Base-by-base conservation (phyloP, 2,113 vertebrate genomes). In the Sinocyclocheilus grahami region DNA sequence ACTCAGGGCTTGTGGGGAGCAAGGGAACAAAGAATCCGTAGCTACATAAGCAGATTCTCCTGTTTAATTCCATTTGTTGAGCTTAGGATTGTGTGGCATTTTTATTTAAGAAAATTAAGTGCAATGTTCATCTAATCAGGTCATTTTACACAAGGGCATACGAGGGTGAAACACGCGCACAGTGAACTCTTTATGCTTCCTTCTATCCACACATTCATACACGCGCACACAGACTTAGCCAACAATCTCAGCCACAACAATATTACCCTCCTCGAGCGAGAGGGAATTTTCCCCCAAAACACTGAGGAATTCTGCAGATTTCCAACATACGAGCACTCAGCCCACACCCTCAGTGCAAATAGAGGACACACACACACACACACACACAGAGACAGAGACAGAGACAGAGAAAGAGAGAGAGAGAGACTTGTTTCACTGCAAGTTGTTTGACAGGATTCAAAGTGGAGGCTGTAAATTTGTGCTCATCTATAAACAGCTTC, bases 231-330 rank as follows among this genome's bases (percentile, higher is more conserved):
- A 67, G 11, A 82, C 60, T 83, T 78, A 72, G 86, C 76, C 58
- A 51, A 76, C 42, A 18, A 67, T 83, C 78, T 82, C 27, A 24
- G 53, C 72, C 86, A 79, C 78, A 85, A 87, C 88, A 90, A 87
- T 82, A 89, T 78, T 87, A 85, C 87, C 87, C 86, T 89, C 87
- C 51, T 87, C 89, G 88, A 92, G 86, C 46, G 69, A 90, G 76
- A 63, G 91, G 92, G 91, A 94, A 94, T 94, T 92, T 92, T 87
- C 85, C 87, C 67, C 89, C 87, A 92, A 94, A 94, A 94, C 93
- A 92, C 87, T 80, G 90, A 24, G 91, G 93, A 94, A 93, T 95
- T 93, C 91, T 87, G 83, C 90, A 78, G 90, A 93, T 87, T 87
- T 63, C 90, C 92, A 90, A 89, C 87, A 90, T 91, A 89, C 88